phyloP scores from a whole-genome alignment of 35 echinoderm and acorn worm genomes.

The Diadema setosum region DNA sequence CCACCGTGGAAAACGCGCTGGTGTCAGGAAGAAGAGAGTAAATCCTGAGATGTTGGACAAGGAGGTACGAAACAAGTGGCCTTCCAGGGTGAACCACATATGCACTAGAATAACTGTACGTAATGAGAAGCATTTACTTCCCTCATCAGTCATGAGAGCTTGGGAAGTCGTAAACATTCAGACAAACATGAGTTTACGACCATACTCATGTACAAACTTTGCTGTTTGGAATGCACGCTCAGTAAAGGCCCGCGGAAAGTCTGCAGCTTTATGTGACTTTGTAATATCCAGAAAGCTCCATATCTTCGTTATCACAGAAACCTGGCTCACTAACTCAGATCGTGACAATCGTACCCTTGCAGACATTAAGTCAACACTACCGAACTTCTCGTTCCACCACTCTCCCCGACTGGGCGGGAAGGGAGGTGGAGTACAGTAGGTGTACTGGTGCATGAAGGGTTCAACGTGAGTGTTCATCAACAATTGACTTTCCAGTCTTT shows the following conservation, averaged over 20 bases:
- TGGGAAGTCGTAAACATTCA: neutral
- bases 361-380: neutral
- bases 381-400: conserved; percentile 11
- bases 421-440: conserved; percentile 39
- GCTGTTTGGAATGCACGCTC: conserved; percentile 35
- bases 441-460: conserved; percentile 17
- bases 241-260: neutral
- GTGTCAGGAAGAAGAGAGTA: neutral
- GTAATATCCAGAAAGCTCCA: neutral
- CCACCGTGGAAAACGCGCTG: neutral
- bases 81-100: neutral
- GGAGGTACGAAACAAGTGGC: neutral
- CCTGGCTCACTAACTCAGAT: conserved; percentile 27
- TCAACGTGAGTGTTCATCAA: conserved; percentile 4
- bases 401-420: neutral
- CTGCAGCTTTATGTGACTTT: conserved; percentile 51
- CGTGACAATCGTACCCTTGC: neutral
- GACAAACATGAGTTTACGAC: neutral
- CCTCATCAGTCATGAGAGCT: neutral
- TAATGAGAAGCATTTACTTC: neutral
- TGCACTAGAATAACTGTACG: neutral
- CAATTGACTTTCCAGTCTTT: neutral
- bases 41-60: neutral
- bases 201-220: neutral
- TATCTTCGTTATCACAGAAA: conserved; percentile 37